Conservation (phyloP, 2,888 invertebrate genomes). For the Megaustenia siamemsis region DNA sequence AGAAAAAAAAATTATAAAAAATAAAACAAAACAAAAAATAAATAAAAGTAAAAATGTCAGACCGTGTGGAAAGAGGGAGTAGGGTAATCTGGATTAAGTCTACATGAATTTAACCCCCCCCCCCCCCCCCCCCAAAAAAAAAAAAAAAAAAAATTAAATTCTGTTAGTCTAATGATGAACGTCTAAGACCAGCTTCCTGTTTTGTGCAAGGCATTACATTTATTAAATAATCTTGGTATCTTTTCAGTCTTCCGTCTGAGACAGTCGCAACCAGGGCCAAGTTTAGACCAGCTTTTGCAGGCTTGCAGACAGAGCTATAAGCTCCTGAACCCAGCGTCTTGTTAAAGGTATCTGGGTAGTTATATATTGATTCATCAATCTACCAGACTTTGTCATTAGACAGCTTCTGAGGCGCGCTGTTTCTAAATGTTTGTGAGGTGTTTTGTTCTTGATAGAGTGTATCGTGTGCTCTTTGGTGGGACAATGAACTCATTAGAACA, state of each 20-base stretch:
- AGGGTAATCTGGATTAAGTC: too few relatives aligned
- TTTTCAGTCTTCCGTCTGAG: not conserved
- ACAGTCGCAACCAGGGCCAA: not conserved
- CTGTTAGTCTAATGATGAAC: not conserved
- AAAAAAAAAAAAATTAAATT: not conserved
- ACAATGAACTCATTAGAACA: too few relatives aligned
- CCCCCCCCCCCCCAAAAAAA: too few relatives aligned
- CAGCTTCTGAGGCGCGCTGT: too few relatives aligned
- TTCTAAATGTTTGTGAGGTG: too few relatives aligned
- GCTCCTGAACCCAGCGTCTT: not conserved
- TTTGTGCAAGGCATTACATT: not conserved
- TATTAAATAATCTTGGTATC: not conserved
- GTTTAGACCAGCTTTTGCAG: not conserved
- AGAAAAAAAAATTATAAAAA: not conserved
- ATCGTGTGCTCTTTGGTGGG: too few relatives aligned
- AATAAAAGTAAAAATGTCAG: not conserved
- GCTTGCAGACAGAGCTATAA: not conserved
- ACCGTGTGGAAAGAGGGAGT: too few relatives aligned
- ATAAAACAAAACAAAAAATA: not conserved
- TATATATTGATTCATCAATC: too few relatives aligned
- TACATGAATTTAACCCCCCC: too few relatives aligned
- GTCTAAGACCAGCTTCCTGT: slow-evolving; percentile 23
- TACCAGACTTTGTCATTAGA: too few relatives aligned
- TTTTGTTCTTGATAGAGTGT: too few relatives aligned
- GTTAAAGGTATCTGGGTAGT: too few relatives aligned